Base-by-base conservation (phyloP, 2,113 vertebrate species). In the Columbina picui region DNA sequence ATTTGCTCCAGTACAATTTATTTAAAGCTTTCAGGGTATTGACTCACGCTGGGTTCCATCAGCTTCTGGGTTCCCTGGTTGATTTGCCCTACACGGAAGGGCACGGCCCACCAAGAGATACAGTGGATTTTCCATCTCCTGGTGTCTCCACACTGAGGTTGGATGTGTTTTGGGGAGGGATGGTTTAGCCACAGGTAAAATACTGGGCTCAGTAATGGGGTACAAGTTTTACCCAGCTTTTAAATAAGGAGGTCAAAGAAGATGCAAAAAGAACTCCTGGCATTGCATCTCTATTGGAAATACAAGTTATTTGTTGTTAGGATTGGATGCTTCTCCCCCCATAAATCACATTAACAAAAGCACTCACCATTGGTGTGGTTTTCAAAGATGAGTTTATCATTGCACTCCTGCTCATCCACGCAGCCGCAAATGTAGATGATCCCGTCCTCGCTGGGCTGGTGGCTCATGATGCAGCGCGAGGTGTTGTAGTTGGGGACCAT, bases 361-460 rank as follows among this genome's bases (percentile, higher is more conserved):
- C 32, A 60, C 97, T 97, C 43, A 99, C 99, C 98, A 1, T 98
- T 98, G 60, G 98, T 97, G 85, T 98, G 97, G 68, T 98, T 98
- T 63, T 99, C 98, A 76, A 99, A 99, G 95, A 99, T 96, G 21
- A 99, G 98, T 32, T 94, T 98, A 94, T 99, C 99, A 0, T 99
- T 99, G 94, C 99, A 99, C 78, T 99, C 99, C 16, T 99, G 98
- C 78, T 98, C 98, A 0, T 98, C 97, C 20, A 96, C 96, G 5
- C 99, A 99, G 74, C 98, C 98, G 0, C 99, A 99, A 84, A 99
- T 92, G 95, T 98, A 99, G 96, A 98, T 84, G 85, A 87, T 41
- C 0, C 97, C 98, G 0, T 98, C 97, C 29, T 98, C 96, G 1
- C 95, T 95, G 13, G 98, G 97, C 97, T 98, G 98, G 0, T 90